Percentiles rank a stretch among this genome's conserved stretches.
Conservation (phyloP, 2,888 invertebrate species). For the Aquatica leii region DNA sequence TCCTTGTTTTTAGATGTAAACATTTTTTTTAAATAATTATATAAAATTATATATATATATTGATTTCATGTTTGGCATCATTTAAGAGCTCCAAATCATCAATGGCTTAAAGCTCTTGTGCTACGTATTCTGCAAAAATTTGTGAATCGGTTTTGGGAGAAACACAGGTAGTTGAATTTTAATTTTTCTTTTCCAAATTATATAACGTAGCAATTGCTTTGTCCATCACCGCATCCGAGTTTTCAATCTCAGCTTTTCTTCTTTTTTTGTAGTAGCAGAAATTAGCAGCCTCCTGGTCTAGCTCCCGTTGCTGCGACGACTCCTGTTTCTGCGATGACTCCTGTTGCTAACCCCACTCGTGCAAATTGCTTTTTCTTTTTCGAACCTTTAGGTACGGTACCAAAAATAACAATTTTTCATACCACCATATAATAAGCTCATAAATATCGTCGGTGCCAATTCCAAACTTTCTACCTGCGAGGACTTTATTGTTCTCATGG, state of each 20-base stretch:
- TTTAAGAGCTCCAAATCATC: too few relatives aligned
- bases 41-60: too few relatives aligned
- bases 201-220: too few relatives aligned
- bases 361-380: not conserved
- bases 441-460: not conserved
- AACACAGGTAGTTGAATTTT: too few relatives aligned
- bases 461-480: too few relatives aligned
- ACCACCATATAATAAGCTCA: not conserved
- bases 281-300: not conserved
- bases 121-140: not conserved
- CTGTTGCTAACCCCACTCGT: not conserved
- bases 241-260: not conserved
- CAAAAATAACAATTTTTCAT: not conserved
- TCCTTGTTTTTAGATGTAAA: too few relatives aligned
- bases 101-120: too few relatives aligned
- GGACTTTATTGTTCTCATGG: too few relatives aligned
- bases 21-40: not conserved
- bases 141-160: not conserved
- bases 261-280: too few relatives aligned
- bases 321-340: not conserved
- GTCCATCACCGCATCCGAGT: not conserved
- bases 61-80: too few relatives aligned
- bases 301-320: not conserved
- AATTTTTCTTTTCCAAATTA: too few relatives aligned
- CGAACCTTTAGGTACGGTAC: too few relatives aligned